phyloP scores from a whole-genome alignment of 2,113 vertebrate genomes.

The Tenebrosternarchus preto region DNA sequence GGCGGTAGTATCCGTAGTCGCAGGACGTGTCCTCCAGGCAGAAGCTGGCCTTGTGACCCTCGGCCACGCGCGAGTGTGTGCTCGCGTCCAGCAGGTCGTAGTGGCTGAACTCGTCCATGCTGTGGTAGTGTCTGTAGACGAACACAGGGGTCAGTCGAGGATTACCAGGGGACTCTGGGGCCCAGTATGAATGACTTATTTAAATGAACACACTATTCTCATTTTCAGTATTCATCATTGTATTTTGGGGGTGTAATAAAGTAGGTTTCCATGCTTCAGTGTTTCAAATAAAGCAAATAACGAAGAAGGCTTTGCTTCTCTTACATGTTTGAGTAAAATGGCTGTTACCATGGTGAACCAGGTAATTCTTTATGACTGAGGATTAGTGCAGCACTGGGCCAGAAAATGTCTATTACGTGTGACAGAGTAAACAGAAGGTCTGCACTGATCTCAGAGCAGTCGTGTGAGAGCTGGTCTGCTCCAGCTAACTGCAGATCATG shows the following conservation, averaged over 20 bases:
- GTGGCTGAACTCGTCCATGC: constrained; percentile 99
- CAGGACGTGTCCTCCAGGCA: constrained; percentile 97
- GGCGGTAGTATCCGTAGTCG: constrained; percentile 92
- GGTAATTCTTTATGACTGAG: not conserved
- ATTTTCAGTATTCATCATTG: not conserved
- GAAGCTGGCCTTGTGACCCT: constrained; percentile 98
- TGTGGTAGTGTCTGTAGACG: constrained; percentile 87
- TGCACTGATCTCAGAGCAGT: not conserved
- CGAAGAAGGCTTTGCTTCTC: not conserved
- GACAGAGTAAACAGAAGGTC: constrained; percentile 24
- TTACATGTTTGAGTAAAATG: not conserved
- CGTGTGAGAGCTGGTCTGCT: not conserved
- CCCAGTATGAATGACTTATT: not conserved
- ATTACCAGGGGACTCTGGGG: too few relatives aligned
- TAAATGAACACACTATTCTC: not conserved
- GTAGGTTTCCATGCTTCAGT: too few relatives aligned
- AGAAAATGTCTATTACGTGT: not conserved
- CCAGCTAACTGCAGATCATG: constrained; percentile 16
- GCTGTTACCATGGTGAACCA: not conserved
- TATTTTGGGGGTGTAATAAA: too few relatives aligned
- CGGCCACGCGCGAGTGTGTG: constrained; percentile 87
- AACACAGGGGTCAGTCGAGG: not conserved
- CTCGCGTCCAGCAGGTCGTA: constrained; percentile 90
- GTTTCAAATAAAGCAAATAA: not conserved
- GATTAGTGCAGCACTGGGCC: not conserved